These are phyloP conservation scores for Rhysida immarginata DNA, from an alignment of 1,140 invertebrate genomes.

Conservation along the genomic window DNA sequence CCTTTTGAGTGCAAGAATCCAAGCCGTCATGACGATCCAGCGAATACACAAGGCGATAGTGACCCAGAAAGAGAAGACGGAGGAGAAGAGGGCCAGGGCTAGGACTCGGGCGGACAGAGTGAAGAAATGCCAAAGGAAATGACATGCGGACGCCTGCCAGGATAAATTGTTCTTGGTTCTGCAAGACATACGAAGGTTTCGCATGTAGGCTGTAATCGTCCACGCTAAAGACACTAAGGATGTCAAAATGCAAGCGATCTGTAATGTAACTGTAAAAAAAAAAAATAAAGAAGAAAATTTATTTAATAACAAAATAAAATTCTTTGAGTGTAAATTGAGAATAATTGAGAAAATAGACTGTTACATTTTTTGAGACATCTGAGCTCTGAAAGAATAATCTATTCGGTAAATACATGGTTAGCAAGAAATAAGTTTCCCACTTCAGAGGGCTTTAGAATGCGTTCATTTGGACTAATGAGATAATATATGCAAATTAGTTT, in stretches of 20 bases:
- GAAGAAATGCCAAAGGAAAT: constrained; percentile 62
- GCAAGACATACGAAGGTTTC: constrained; percentile 54
- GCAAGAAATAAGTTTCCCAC: no score
- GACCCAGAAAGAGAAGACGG: constrained; percentile 27
- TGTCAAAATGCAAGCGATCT: constrained; percentile 49
- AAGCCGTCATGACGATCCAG: constrained; percentile 56
- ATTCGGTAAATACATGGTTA: no score
- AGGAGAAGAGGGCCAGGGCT: constrained; percentile 31
- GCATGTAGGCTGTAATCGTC: constrained; percentile 70
- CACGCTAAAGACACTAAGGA: constrained; percentile 68
- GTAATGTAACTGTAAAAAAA: constrained; percentile 42
- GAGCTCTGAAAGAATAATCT: no score
- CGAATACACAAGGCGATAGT: constrained; percentile 44
- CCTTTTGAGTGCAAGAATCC: constrained; percentile 32
- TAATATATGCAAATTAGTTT: no score
- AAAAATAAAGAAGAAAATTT: not conserved
- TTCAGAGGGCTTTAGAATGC: no score
- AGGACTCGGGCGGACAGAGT: constrained; percentile 47
- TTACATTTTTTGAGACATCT: no score
- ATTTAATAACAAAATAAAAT: not conserved
- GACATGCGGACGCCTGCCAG: constrained; percentile 43
- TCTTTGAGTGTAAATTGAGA: not conserved
- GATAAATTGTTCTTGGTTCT: constrained; percentile 53
- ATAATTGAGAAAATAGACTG: no score
- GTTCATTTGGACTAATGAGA: no score